Percentiles rank a stretch among this genome's conserved stretches.
Conservation (phyloP, 2,888 invertebrate genomes). For the Rhynchonema sp. region DNA sequence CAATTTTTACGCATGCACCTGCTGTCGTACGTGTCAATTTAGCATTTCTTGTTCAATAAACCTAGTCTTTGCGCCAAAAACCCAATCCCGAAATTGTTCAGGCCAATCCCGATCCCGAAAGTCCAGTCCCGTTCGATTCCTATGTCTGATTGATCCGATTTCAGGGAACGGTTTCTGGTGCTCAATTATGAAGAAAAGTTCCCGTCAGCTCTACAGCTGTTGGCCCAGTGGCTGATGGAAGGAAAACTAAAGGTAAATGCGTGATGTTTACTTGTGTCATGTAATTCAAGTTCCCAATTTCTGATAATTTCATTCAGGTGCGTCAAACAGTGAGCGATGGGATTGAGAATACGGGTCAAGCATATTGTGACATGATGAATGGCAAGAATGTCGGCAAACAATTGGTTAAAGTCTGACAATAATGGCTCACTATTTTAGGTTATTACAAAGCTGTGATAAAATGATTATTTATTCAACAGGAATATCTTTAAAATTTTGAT, state of each 20-base stretch:
- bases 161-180: conserved; percentile 29
- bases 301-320: conserved; percentile 10
- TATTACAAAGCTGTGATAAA: too few relatives aligned
- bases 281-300: too few relatives aligned
- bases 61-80: too few relatives aligned
- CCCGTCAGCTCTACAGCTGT: neutral
- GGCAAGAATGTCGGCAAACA: conserved; percentile 32
- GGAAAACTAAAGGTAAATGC: conserved; percentile 12
- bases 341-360: conserved; percentile 25
- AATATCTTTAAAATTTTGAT: too few relatives aligned
- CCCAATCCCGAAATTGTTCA: too few relatives aligned
- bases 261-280: neutral
- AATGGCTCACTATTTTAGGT: neutral
- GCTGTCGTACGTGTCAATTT: too few relatives aligned
- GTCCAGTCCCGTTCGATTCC: too few relatives aligned
- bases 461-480: too few relatives aligned
- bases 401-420: conserved; percentile 17
- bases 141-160: too few relatives aligned
- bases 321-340: conserved; percentile 28
- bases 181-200: conserved; percentile 17
- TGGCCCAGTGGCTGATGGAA: neutral
- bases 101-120: too few relatives aligned
- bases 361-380: conserved; percentile 32
- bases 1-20: too few relatives aligned
- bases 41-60: too few relatives aligned